Conservation (phyloP, 2,797 vertebrate species). For the Poecile montanus region DNA sequence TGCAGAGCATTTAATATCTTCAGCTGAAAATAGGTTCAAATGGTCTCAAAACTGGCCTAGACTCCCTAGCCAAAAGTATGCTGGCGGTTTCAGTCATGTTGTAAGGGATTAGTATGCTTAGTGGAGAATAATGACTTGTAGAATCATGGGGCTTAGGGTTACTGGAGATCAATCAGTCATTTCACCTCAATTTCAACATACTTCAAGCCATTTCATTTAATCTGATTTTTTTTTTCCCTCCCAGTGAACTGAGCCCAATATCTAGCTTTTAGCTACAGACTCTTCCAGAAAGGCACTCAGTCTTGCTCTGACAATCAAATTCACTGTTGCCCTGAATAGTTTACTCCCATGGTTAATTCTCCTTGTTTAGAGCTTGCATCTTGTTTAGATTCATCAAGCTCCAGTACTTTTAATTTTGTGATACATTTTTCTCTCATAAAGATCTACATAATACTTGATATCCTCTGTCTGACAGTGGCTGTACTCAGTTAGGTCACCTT, state of each 20-base stretch:
- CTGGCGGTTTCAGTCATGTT: neutral
- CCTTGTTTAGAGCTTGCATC: neutral
- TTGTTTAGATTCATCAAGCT: neutral
- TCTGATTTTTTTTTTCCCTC: too few relatives aligned
- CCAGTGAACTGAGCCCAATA: neutral
- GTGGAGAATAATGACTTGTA: neutral
- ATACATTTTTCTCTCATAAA: neutral
- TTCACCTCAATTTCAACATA: neutral
- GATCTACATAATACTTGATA: neutral
- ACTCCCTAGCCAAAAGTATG: neutral
- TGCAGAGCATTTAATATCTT: neutral
- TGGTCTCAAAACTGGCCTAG: neutral
- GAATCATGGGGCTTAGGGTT: neutral
- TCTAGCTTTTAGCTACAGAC: neutral
- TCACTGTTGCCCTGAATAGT: neutral
- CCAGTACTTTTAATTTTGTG: neutral
- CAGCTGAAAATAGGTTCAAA: neutral
- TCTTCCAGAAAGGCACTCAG: neutral
- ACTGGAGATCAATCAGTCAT: neutral
- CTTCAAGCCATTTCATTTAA: neutral
- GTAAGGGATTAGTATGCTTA: neutral
- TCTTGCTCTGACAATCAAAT: neutral
- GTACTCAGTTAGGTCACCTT: neutral
- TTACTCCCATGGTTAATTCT: neutral
- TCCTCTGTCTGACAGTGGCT: neutral